Evolutionary conservation across 2,113 vertebrate species (phyloP).

Genomic region (Entomyzon cyanotis): DNA sequence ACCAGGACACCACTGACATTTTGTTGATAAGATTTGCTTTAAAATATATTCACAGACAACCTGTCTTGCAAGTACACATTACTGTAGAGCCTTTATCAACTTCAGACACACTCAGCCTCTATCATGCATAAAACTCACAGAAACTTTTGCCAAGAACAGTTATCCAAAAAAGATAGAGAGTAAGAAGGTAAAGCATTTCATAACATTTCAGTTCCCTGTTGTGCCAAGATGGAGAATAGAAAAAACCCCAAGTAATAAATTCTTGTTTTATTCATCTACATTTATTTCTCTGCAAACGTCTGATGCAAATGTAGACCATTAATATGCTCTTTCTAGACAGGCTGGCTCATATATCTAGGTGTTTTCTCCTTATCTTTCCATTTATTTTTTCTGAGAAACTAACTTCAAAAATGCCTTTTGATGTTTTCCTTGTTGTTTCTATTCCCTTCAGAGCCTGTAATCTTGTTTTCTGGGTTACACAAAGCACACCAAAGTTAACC

Average conservation of each 20-base stretch:
- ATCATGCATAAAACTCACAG: slow-evolving; percentile 49
- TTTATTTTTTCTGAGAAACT: background rate
- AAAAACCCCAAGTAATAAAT: slow-evolving; percentile 44
- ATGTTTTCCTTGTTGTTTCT: background rate
- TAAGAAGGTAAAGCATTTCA: slow-evolving; percentile 19
- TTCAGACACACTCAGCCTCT: slow-evolving; percentile 58
- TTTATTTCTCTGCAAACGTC: slow-evolving; percentile 52
- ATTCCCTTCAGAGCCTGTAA: background rate
- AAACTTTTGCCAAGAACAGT: slow-evolving; percentile 40
- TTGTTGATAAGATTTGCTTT: slow-evolving; percentile 67
- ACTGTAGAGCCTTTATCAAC: slow-evolving; percentile 66
- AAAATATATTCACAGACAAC: slow-evolving; percentile 65
- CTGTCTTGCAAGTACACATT: slow-evolving; percentile 46
- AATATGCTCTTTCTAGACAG: background rate
- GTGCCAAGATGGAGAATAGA: slow-evolving; percentile 26
- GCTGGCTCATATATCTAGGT: background rate
- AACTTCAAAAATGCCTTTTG: background rate
- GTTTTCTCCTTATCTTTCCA: background rate
- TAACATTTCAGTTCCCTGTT: slow-evolving; percentile 8
- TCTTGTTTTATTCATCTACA: background rate
- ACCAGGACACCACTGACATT: slow-evolving; percentile 63
- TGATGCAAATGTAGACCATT: slow-evolving; percentile 50
- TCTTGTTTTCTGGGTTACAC: background rate
- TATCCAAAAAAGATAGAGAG: slow-evolving; percentile 13
- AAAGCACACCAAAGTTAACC: background rate